phyloP scores from a whole-genome alignment of 1,140 invertebrate species.

The Xylocopa sonorina region DNA sequence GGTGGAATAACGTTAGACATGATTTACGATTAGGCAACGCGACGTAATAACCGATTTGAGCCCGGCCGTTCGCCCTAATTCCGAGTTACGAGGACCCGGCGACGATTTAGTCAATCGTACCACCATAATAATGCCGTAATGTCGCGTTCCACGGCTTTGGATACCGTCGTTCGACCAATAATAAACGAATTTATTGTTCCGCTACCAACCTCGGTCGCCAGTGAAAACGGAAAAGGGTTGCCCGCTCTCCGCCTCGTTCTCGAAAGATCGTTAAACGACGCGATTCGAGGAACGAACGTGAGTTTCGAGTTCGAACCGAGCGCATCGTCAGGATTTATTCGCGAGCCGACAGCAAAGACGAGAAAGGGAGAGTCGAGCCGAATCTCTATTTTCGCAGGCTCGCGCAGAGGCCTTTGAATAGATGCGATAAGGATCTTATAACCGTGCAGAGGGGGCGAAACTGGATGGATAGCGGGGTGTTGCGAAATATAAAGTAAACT shows the following conservation, averaged over 20 bases:
- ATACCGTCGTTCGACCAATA: slow-evolving; percentile 57
- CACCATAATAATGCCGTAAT: slow-evolving; percentile 66
- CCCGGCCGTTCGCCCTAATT: slow-evolving; percentile 58
- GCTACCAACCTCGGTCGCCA: slow-evolving; percentile 35
- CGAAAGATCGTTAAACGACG: background rate
- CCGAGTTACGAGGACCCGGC: slow-evolving; percentile 65
- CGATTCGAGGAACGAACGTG: background rate
- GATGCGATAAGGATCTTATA: slow-evolving; percentile 72
- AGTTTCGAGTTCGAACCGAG: slow-evolving; percentile 3
- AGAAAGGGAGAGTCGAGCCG: slow-evolving; percentile 23
- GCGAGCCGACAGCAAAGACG: slow-evolving; percentile 24
- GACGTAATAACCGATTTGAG: slow-evolving; percentile 69
- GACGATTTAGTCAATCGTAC: slow-evolving; percentile 71
- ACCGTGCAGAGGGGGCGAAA: slow-evolving; percentile 12
- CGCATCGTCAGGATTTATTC: slow-evolving; percentile 29
- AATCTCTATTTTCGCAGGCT: slow-evolving; percentile 70
- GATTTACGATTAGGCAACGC: slow-evolving; percentile 63
- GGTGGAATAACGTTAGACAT: slow-evolving; percentile 50
- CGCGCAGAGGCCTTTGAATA: slow-evolving; percentile 59
- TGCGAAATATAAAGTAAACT: slow-evolving; percentile 75
- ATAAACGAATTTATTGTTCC: slow-evolving; percentile 67
- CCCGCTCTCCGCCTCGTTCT: background rate
- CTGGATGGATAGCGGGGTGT: slow-evolving; percentile 66
- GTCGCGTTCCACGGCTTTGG: slow-evolving; percentile 44
- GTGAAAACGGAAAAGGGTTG: slow-evolving; percentile 26